Evolutionary conservation across 2,888 invertebrate species (phyloP), one percentile per base, ranked within the genome.

Genomic region (Xiphydria camelus): DNA sequence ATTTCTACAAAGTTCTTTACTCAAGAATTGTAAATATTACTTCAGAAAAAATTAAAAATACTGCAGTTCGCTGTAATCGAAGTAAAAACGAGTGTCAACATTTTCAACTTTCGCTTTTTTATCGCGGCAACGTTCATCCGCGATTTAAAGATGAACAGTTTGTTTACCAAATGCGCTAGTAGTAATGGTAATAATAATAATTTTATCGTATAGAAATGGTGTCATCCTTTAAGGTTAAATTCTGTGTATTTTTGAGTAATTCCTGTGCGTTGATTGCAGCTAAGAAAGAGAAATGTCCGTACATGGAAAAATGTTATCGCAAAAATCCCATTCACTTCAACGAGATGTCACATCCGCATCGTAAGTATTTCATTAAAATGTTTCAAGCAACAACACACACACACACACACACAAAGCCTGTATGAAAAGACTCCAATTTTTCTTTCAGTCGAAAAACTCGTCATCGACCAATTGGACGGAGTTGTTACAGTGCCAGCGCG

Each of bases 301-400:
- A 88, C 72, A 88, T 85, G 4, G 83, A 83, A 19, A 83, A 82
- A 56, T 94, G 94, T 66, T 94, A 88, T 64, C 81, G 94, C 40
- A 83, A 85, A 62, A 94, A 93, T 78, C 90, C 91, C 1, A 83
- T 86, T 45, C 95, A 95, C 75, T 88, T 93, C 50, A 80, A 81
- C 48, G 89, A 93, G 73, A 92, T 82, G 73, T 81, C 82, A 22
- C 94, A 94, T 79, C 82, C 85, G 5, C 89, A 91, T 67, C 81
- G 91, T 91, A 80, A 83, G 83, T n/a, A n/a, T 23, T 21, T 33
- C 26, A 26, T 31, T 35, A 47, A 41, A 26, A 25, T 32, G 22
- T 43, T 20, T 41, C 10, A n/a, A n/a, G n/a, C n/a, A 26, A 15
- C 9, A 6, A 29, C 33, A 23, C 43, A 41, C 40, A 18, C 26